These are phyloP conservation scores for Cantharis lateralis DNA, from an alignment of 2,888 invertebrate genomes.

Conservation along the genomic window DNA sequence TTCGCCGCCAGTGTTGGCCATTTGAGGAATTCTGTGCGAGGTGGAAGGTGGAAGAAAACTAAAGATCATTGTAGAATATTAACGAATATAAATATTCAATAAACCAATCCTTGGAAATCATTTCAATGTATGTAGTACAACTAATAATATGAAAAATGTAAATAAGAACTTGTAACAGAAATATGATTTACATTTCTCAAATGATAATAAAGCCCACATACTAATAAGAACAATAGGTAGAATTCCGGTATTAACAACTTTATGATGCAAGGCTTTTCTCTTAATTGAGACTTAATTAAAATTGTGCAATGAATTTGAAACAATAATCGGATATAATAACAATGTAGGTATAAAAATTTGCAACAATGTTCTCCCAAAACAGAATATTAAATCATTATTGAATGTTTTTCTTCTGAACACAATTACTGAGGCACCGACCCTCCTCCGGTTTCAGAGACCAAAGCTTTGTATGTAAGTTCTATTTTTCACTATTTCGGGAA, in stretches of 20 bases:
- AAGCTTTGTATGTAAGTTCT: too few species aligned
- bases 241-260: neutral
- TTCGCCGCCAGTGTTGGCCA: neutral
- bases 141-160: neutral
- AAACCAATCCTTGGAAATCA: neutral
- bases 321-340: neutral
- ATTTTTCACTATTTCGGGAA: too few species aligned
- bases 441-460: too few species aligned
- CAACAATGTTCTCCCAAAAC: neutral
- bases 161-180: neutral
- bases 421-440: too few species aligned
- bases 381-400: too few species aligned
- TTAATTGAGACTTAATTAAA: neutral
- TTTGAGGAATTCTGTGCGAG: neutral
- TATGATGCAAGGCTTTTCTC: neutral
- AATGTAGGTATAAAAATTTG: neutral
- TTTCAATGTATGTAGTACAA: neutral
- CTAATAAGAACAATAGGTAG: slow-evolving; percentile 6
- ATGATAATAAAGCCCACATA: slow-evolving; percentile 2
- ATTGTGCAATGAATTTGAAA: neutral
- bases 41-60: neutral
- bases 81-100: neutral
- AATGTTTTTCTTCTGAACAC: too few species aligned
- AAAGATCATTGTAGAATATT: neutral
- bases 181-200: neutral